Evolutionary conservation across 2,888 invertebrate genomes (phyloP).

Genomic region (Tipula helvola): DNA sequence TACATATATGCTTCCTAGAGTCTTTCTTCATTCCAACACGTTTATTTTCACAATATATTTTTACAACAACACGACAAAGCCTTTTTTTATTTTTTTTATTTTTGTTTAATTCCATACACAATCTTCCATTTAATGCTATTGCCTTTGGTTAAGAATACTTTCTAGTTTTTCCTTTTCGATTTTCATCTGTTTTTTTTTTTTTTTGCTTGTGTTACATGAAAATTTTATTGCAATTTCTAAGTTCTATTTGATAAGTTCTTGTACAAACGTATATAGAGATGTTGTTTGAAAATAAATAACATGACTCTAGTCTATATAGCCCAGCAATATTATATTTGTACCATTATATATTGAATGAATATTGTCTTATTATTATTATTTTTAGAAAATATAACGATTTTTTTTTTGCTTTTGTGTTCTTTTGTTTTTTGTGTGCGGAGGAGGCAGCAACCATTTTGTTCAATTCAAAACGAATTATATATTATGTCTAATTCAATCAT

Average conservation of each 20-base stretch:
- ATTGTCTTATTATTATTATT: not conserved
- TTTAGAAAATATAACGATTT: not conserved
- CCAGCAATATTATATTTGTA: not conserved
- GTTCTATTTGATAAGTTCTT: not conserved
- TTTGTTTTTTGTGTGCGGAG: not conserved
- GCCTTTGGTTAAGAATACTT: not conserved
- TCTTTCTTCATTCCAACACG: not conserved
- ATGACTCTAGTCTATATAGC: not conserved
- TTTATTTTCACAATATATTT: not conserved
- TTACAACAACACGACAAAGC: not conserved
- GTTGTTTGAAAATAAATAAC: not conserved
- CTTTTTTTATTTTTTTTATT: not conserved
- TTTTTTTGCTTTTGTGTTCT: not conserved
- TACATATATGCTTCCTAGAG: not conserved
- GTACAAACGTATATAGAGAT: not conserved
- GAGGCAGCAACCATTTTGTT: not conserved
- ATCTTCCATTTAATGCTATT: not conserved
- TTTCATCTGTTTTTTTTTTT: not conserved
- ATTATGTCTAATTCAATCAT: not conserved
- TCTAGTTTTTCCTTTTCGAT: conserved; percentile 4
- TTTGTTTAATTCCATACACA: not conserved
- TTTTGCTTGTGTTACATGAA: not conserved
- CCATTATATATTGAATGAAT: not conserved
- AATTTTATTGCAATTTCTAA: conserved; percentile 4
- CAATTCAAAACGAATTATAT: not conserved